Evolutionary conservation across 2,113 vertebrate species (phyloP).

Genomic region (Felis catus): DNA sequence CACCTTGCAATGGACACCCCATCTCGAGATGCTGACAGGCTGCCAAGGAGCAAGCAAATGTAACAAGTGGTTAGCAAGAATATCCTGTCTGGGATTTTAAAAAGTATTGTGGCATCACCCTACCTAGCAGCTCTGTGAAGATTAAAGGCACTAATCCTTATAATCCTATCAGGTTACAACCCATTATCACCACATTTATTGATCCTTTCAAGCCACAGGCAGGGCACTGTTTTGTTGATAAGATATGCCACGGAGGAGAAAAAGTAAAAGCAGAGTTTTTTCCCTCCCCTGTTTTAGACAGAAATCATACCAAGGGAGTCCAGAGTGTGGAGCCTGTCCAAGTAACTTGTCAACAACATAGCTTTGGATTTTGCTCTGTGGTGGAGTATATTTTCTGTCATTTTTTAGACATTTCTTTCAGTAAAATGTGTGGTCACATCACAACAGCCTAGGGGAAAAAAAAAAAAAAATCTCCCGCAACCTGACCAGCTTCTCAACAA

Average conservation of each 20-base stretch:
- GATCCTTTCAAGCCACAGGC: slow-evolving; percentile 41
- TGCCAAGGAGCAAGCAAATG: not conserved
- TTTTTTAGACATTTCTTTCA: slow-evolving; percentile 15
- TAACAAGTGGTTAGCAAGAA: slow-evolving; percentile 55
- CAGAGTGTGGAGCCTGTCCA: not conserved
- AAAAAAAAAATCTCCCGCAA: not conserved
- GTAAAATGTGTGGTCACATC: not conserved
- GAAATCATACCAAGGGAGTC: not conserved
- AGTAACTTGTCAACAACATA: not conserved
- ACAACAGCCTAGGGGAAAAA: not conserved
- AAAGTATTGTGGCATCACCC: slow-evolving; percentile 49
- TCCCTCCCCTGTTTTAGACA: not conserved
- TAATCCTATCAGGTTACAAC: slow-evolving; percentile 9
- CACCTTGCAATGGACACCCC: not conserved
- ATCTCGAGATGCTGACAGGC: slow-evolving; percentile 34
- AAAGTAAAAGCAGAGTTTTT: not conserved
- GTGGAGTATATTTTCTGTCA: not conserved
- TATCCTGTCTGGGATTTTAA: slow-evolving; percentile 52
- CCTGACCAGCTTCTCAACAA: not conserved
- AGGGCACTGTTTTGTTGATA: not conserved
- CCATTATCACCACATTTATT: slow-evolving; percentile 44
- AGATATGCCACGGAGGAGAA: not conserved
- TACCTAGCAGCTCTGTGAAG: slow-evolving; percentile 26
- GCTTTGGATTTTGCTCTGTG: not conserved
- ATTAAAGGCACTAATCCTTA: slow-evolving; percentile 61